These are phyloP conservation scores for Araneus ventricosus DNA, from an alignment of 1,140 invertebrate genomes.

Conservation along the genomic window DNA sequence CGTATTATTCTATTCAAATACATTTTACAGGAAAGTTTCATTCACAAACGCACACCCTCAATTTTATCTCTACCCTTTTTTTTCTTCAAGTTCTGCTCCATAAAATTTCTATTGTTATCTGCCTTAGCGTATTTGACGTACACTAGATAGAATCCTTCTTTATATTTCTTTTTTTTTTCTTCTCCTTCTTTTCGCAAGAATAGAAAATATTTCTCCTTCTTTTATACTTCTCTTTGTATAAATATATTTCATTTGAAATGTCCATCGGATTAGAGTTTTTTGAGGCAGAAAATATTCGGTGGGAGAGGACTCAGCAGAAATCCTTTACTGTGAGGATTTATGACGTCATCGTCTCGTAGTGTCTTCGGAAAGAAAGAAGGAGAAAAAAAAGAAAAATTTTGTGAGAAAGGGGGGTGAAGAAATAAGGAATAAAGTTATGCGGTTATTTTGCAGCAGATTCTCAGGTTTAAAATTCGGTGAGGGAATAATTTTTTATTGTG, in stretches of 20 bases:
- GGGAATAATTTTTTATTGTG: neutral
- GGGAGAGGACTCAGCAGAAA: conserved; percentile 68
- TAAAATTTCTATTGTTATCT: conserved; percentile 72
- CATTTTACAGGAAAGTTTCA: conserved; percentile 52
- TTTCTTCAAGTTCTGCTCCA: conserved; percentile 51
- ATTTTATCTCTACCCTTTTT: conserved; percentile 50
- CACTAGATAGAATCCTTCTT: conserved; percentile 38
- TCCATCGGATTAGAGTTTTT: conserved; percentile 72
- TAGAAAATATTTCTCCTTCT: conserved; percentile 62
- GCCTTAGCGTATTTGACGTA: conserved; percentile 56
- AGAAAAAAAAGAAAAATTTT: conserved; percentile 3
- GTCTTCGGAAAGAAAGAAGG: neutral
- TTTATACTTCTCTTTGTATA: conserved; percentile 69
- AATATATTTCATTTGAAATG: conserved; percentile 73
- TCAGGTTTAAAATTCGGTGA: conserved; percentile 9
- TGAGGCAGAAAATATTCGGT: conserved; percentile 66
- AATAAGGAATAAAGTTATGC: conserved; percentile 64
- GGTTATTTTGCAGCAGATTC: conserved; percentile 47
- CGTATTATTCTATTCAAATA: conserved; percentile 66
- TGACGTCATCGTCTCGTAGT: conserved; percentile 64
- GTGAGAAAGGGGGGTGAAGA: conserved; percentile 29
- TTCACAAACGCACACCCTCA: conserved; percentile 42
- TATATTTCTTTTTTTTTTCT: conserved; percentile 8
- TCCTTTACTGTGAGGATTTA: conserved; percentile 68
- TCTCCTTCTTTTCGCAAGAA: neutral